Evolutionary conservation across 2,113 vertebrate genomes (phyloP).

Genomic region (Phalacrocorax carbo): DNA sequence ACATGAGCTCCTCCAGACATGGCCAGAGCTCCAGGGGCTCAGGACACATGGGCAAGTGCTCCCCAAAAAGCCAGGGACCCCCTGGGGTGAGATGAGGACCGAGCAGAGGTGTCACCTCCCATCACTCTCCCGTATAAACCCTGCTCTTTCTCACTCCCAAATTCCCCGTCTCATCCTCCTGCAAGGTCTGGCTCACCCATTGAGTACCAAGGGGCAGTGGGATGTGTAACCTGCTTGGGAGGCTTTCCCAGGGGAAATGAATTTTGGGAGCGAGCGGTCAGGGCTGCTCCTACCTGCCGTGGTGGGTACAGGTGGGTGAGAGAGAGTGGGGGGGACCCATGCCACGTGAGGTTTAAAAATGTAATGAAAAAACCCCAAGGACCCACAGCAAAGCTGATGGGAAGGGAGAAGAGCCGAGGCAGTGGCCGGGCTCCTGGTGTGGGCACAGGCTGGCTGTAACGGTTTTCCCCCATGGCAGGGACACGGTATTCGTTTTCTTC

Average conservation of each 20-base stretch:
- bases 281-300: not conserved
- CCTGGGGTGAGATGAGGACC: accelerated
- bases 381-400: not conserved
- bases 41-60: not conserved
- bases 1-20: not conserved
- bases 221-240: not conserved
- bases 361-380: not conserved
- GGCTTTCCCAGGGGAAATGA: slow-evolving; percentile 28
- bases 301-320: not conserved
- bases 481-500: accelerated
- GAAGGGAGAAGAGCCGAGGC: not conserved
- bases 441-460: not conserved
- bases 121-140: accelerated
- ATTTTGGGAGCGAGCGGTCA: not conserved
- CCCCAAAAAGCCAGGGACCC: not conserved
- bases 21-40: not conserved
- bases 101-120: not conserved
- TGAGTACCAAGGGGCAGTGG: not conserved
- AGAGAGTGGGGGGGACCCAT: not conserved
- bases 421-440: accelerated
- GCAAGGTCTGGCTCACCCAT: not conserved
- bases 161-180: not conserved
- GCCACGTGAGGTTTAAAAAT: not conserved
- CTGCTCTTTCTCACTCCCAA: not conserved
- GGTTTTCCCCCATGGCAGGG: accelerated